Evolutionary conservation across 2,888 invertebrate genomes (phyloP), one percentile per base, ranked within the genome.

Genomic region (Agriopis aurantiaria): DNA sequence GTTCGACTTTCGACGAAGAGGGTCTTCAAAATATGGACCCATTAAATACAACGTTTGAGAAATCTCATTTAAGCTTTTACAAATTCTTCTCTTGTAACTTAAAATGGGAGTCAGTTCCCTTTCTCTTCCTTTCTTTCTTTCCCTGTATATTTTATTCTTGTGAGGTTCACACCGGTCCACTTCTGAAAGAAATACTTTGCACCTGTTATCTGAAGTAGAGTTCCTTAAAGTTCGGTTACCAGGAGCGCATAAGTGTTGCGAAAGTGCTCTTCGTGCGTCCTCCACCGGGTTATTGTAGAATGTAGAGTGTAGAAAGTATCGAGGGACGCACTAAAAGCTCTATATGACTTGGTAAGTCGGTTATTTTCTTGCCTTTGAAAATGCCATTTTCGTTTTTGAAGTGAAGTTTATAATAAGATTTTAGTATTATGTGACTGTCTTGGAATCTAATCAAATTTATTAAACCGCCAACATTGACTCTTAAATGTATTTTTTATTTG

Each of bases 211-310:
- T 12, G 33, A 33, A 33, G 56, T 68, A 63, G 53, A 59, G 61
- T 23, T 68, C 67, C 65, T 41, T 14, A 70, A 66, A 73, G 73
- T 69, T 68, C 72, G 51, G 71, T 71, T 72, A 75, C 72, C 72
- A 74, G 75, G 75, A 74, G 71, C 45, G 70, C 74, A 71, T 74
- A 71, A 77, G 74, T 75, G 74, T 52, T 56, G 65, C 63, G 61
- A 68, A 71, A 76, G 76, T 77, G 72, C 73, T 72, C 75, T 66
- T 58, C n/a, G 52, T 52, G 43, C 52, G 65, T 46, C 45, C 59
- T 65, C 55, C 56, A 46, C 57, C 48, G 57, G 45, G 52, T 69
- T 65, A 64, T 69, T 56, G 69, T 65, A 33, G 48, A 56, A 17
- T 33, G 33, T 33, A 33, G 33, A 33, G 33, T 10, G 51, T 48